phyloP scores from a whole-genome alignment of 2,888 invertebrate genomes.

The Anticlea derivata region DNA sequence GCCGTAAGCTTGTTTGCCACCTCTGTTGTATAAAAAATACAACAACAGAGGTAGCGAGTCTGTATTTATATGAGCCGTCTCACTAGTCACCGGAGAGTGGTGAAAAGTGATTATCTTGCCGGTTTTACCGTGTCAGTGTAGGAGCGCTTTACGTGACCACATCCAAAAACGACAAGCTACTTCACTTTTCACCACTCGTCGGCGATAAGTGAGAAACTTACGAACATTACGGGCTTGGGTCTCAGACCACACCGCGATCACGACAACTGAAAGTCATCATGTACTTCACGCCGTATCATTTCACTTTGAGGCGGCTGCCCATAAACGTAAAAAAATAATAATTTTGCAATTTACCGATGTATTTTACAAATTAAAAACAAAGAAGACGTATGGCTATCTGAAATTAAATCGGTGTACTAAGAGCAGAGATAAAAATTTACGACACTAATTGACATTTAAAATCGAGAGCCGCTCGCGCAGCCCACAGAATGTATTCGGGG shows the following conservation, averaged over 20 bases:
- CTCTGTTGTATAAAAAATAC: too few relatives aligned
- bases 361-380: slow-evolving; percentile 45
- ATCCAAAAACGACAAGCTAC: too few relatives aligned
- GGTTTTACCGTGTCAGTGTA: too few relatives aligned
- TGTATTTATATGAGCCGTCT: too few relatives aligned
- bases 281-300: slow-evolving; percentile 1
- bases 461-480: slow-evolving; percentile 40
- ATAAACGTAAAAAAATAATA: slow-evolving; percentile 40
- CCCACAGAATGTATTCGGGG: slow-evolving; percentile 38
- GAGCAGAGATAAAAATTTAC: slow-evolving; percentile 51
- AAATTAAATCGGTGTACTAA: slow-evolving; percentile 50
- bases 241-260: neutral
- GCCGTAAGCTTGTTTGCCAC: too few relatives aligned
- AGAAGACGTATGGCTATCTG: slow-evolving; percentile 50
- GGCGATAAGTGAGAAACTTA: too few relatives aligned
- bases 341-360: slow-evolving; percentile 41
- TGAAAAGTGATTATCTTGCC: too few relatives aligned
- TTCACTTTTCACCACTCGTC: too few relatives aligned
- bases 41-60: too few relatives aligned
- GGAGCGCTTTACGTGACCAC: too few relatives aligned
- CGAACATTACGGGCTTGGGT: too few relatives aligned
- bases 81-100: too few relatives aligned
- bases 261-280: neutral
- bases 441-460: slow-evolving; percentile 61
- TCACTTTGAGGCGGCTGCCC: slow-evolving; percentile 31